These are phyloP conservation scores for Eueides isabella DNA, from an alignment of 1,140 invertebrate species.

Conservation along the genomic window DNA sequence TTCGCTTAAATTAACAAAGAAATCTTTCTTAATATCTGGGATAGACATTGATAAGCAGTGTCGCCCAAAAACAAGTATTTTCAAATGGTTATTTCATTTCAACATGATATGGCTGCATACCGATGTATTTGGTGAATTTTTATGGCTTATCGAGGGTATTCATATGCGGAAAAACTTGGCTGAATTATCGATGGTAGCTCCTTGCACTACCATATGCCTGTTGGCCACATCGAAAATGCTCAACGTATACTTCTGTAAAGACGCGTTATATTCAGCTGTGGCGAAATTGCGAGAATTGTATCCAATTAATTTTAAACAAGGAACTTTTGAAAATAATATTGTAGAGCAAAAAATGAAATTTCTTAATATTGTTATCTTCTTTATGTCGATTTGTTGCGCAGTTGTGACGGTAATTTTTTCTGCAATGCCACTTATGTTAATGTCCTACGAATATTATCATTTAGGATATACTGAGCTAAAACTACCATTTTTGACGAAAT, in stretches of 20 bases:
- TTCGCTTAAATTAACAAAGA: slow-evolving; percentile 27
- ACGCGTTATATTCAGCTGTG: slow-evolving; percentile 37
- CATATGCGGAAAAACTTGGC: slow-evolving; percentile 42
- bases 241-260: slow-evolving; percentile 40
- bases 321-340: slow-evolving; percentile 26
- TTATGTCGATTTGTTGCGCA: slow-evolving; percentile 20
- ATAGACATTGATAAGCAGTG: slow-evolving; percentile 20
- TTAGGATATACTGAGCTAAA: slow-evolving; percentile 37
- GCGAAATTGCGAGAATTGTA: slow-evolving; percentile 46
- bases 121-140: slow-evolving; percentile 47
- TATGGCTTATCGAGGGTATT: slow-evolving; percentile 47
- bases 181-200: slow-evolving; percentile 46
- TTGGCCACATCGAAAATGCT: slow-evolving; percentile 45
- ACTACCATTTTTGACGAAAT: slow-evolving; percentile 52
- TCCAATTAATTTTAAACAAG: slow-evolving; percentile 14
- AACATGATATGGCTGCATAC: slow-evolving; percentile 47
- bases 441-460: slow-evolving; percentile 46
- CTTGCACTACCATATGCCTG: slow-evolving; percentile 47
- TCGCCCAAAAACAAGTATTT: background rate
- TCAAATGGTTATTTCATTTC: slow-evolving; percentile 40
- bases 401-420: slow-evolving; percentile 35
- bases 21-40: slow-evolving; percentile 18
- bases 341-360: slow-evolving; percentile 28
- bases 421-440: slow-evolving; percentile 38
- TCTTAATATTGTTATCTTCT: slow-evolving; percentile 35